Percentiles rank a stretch among this genome's conserved stretches.
Conservation (phyloP, 2,797 vertebrate genomes). For the Geotrypetes seraphini region DNA sequence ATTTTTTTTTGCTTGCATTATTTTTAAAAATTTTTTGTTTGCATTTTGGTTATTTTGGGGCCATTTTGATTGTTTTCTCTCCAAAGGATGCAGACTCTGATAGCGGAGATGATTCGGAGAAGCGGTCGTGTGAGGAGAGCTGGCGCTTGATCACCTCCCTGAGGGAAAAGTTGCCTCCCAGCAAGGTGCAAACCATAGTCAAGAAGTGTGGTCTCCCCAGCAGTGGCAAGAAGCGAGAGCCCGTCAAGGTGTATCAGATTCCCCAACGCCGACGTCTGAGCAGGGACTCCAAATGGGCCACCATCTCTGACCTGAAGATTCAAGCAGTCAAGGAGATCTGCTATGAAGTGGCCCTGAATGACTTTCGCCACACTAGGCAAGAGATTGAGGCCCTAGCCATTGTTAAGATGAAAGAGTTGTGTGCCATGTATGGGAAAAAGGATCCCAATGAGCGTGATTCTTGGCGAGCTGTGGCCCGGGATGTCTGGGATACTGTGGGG, state of each 20-base stretch:
- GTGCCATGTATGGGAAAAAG: conserved; percentile 88
- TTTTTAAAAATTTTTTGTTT: conserved; percentile 67
- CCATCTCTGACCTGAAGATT: conserved; percentile 96
- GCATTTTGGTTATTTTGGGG: conserved; percentile 83
- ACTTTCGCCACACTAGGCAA: conserved; percentile 92
- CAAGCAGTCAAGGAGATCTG: conserved; percentile 98
- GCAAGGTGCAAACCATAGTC: conserved; percentile 97
- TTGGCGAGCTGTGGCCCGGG: conserved; percentile 90
- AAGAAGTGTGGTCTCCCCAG: conserved; percentile 98
- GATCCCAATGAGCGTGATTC: conserved; percentile 96
- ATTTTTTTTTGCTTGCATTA: conserved; percentile 64
- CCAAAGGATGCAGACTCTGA: conserved; percentile 99
- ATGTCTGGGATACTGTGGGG: conserved; percentile 97
- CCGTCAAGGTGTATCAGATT: conserved; percentile 96
- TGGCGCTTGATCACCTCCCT: conserved; percentile 98
- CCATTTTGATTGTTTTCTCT: conserved; percentile 79
- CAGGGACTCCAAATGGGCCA: conserved; percentile 98
- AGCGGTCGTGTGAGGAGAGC: conserved; percentile 98
- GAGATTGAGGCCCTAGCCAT: conserved; percentile 97
- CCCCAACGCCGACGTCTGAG: conserved; percentile 89
- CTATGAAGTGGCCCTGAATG: conserved; percentile 95
- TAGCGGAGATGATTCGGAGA: conserved; percentile 99
- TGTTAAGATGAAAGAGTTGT: conserved; percentile 97
- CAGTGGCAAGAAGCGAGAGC: conserved; percentile 93
- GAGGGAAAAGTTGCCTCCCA: conserved; percentile 98